phyloP scores from a whole-genome alignment of 2,888 invertebrate genomes.

The Lomographa bimaculata region DNA sequence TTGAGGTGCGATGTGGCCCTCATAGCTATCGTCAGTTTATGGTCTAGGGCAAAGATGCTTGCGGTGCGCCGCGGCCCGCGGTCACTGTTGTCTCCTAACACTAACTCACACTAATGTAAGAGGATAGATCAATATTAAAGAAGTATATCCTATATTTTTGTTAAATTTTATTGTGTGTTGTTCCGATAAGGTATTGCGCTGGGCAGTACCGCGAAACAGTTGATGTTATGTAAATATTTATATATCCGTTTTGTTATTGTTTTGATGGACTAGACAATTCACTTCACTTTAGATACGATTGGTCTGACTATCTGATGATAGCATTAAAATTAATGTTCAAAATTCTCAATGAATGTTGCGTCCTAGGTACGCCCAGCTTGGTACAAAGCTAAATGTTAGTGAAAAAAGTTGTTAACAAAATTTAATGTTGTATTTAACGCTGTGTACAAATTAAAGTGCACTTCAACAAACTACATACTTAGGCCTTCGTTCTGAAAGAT shows the following conservation, averaged over 20 bases:
- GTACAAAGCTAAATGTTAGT: conserved; percentile 65
- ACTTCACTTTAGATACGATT: conserved; percentile 25
- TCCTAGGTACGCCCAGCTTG: conserved; percentile 46
- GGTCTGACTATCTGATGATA: conserved; percentile 7
- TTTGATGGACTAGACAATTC: conserved; percentile 23
- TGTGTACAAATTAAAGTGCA: conserved; percentile 83
- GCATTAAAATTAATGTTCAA: conserved; percentile 8
- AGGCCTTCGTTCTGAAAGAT: conserved; percentile 76
- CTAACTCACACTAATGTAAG: conserved; percentile 66
- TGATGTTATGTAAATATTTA: conserved; percentile 36
- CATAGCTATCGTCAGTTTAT: conserved; percentile 9
- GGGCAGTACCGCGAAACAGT: conserved; percentile 56
- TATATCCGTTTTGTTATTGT: conserved; percentile 30
- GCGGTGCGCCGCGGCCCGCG: conserved; percentile 45
- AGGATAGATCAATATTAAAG: conserved; percentile 73
- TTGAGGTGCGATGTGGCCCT: conserved; percentile 12
- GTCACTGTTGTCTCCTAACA: conserved; percentile 75
- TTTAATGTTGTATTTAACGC: conserved; percentile 76
- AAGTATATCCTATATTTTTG: conserved; percentile 79
- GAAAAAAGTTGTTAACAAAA: conserved; percentile 71
- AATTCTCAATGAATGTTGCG: conserved; percentile 12
- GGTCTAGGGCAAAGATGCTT: conserved; percentile 22
- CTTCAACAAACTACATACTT: conserved; percentile 74
- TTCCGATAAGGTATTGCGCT: conserved; percentile 66
- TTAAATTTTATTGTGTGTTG: conserved; percentile 78